These are phyloP conservation scores for Alviniconcha marisindica DNA, from an alignment of 1,140 invertebrate species.

Conservation along the genomic window DNA sequence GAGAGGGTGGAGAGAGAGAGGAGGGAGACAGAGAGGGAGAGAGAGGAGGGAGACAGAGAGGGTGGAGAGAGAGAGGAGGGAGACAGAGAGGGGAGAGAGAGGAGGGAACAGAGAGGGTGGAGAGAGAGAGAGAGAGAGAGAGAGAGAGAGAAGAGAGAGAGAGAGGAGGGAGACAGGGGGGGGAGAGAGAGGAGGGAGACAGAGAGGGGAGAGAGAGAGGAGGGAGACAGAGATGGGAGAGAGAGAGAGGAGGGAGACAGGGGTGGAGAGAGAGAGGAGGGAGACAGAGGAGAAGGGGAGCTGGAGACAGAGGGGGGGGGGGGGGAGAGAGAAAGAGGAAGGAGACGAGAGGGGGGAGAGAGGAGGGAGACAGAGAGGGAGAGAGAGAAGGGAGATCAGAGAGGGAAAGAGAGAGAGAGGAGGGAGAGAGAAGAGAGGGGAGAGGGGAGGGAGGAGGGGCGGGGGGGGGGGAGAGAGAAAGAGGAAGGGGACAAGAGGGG, in stretches of 20 bases:
- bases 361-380: neutral
- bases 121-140: neutral
- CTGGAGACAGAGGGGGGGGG: neutral
- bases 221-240: slow-evolving; percentile 49
- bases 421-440: neutral
- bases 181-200: neutral
- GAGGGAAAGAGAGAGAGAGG: neutral
- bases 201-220: slow-evolving; percentile 37
- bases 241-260: slow-evolving; percentile 46
- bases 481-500: neutral
- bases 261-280: too few relatives aligned
- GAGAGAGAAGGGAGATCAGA: neutral
- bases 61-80: too few relatives aligned
- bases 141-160: neutral
- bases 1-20: neutral
- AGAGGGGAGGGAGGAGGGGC: neutral
- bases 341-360: neutral
- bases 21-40: neutral
- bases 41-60: neutral
- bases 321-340: neutral
- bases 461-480: neutral
- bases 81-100: too few relatives aligned
- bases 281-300: slow-evolving; percentile 25
- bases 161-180: neutral
- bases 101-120: too few relatives aligned